Evolutionary conservation across 2,888 invertebrate species (phyloP).

Genomic region (Mimachlamys varia): DNA sequence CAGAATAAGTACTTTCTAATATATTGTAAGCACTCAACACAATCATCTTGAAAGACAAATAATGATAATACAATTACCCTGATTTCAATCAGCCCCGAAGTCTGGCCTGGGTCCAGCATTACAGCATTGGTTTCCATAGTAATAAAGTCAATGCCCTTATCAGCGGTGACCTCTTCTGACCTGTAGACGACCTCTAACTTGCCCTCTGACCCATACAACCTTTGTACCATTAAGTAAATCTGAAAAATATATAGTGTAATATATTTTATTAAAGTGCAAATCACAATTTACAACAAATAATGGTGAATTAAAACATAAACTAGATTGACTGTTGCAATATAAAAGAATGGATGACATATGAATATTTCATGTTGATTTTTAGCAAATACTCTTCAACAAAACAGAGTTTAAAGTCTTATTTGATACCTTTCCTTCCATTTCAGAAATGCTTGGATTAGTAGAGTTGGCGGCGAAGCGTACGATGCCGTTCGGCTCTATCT

Average conservation of each 20-base stretch:
- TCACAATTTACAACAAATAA: neutral
- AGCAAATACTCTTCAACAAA: no score
- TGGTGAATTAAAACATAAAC: neutral
- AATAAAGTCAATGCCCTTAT: constrained; percentile 64
- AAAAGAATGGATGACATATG: no score
- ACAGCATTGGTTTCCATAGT: constrained; percentile 65
- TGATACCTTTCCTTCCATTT: constrained; percentile 70
- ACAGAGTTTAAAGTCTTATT: neutral
- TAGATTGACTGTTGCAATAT: no score
- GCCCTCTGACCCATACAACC: constrained; percentile 75
- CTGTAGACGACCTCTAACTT: constrained; percentile 72
- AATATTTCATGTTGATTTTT: no score
- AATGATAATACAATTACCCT: constrained; percentile 55
- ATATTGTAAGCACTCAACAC: no score
- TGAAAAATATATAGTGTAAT: constrained; percentile 49
- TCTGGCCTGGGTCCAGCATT: constrained; percentile 70
- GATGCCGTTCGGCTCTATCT: constrained; percentile 77
- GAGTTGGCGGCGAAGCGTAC: constrained; percentile 74
- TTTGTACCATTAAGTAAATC: constrained; percentile 72
- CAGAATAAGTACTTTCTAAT: no score
- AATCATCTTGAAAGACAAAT: no score
- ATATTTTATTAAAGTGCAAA: neutral
- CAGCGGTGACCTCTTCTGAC: constrained; percentile 68
- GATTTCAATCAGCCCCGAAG: constrained; percentile 64
- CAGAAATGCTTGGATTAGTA: constrained; percentile 67